Base-by-base conservation (phyloP, 1,140 invertebrate species). In the Drosophila littoralis region DNA sequence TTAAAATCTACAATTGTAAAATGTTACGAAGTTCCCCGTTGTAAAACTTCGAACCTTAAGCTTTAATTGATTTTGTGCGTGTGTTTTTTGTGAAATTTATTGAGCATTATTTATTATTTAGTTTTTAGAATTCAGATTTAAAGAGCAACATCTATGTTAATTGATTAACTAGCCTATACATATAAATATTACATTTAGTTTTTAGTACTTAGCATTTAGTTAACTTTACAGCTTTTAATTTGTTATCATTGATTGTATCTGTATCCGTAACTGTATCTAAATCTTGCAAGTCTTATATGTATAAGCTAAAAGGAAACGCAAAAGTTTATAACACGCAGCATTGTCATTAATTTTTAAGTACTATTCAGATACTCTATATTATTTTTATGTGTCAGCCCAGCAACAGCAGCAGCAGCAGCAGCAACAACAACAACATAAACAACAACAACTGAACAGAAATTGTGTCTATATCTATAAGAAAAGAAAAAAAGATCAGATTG, bases 311-410 rank as follows among this genome's bases (percentile, higher is more conserved):
- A 17, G 61, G 57, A 75, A 71, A 75, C 63, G 79, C 65, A 76
- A 66, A 50, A 50, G 48, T 69, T 69, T 74, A 75, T 81, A 82
- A 83, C 75, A 80, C 65, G 74, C 83, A 83, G 84, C 84, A 88
- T 88, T 88, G 84, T 88, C 84, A 88, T 88, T 88, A 88, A 75
- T 73, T 88, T 66, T 80, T 88, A 88, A 88, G 84, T 74, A 68
- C 66, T 57, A 54, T 61, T 61, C 60, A 50, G 58, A 63, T 69
- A 63, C 48, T 77, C 77, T 59, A 69, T 69, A 48, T 77, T 59
- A 54, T 57, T 60, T 48, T 60, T 79, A 67, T 86, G 57, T 86
- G 63, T 79, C 59, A 67, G 45, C 48, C 50, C 51, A 63, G 36
- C 33, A 35, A 12, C 4, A 55, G 13, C 40, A 45, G 12, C 15